Evolutionary conservation across 2,888 invertebrate species (phyloP).

Genomic region (Pristionchus entomophagus): DNA sequence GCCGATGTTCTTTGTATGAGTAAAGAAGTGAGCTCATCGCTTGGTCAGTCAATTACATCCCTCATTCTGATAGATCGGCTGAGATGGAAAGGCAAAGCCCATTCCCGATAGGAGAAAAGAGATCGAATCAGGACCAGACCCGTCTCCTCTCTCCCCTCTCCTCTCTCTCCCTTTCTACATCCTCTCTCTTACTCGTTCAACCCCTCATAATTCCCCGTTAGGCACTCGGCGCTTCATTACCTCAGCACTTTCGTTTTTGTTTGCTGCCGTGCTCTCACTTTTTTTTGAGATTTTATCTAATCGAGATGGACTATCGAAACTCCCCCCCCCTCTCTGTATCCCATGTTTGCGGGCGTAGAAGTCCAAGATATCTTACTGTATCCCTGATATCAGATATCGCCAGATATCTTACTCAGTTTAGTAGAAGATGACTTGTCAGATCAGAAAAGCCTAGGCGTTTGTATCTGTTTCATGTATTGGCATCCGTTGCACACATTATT

Average conservation of each 20-base stretch:
- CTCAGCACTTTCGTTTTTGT: neutral
- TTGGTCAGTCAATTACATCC: slow-evolving; percentile 17
- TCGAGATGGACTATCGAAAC: no score
- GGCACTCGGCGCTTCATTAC: slow-evolving; percentile 7
- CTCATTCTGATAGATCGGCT: slow-evolving; percentile 10
- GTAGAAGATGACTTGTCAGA: no score
- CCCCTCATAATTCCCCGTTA: slow-evolving; percentile 14
- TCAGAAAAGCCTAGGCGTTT: no score
- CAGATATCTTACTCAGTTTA: no score
- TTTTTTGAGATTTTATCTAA: neutral
- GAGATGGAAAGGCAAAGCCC: slow-evolving; percentile 14
- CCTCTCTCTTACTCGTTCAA: slow-evolving; percentile 28
- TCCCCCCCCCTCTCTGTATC: no score
- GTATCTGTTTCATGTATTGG: no score
- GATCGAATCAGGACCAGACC: slow-evolving; percentile 38
- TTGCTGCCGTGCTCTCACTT: neutral
- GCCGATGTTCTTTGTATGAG: neutral
- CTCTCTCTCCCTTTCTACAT: neutral
- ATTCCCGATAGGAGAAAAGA: slow-evolving; percentile 44
- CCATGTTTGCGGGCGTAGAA: neutral
- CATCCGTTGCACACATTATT: no score
- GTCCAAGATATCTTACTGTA: neutral
- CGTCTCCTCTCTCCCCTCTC: slow-evolving; percentile 10
- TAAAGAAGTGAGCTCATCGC: slow-evolving; percentile 10
- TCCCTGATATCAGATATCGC: no score